Evolutionary conservation across 1,140 invertebrate genomes (phyloP), one percentile per base, ranked within the genome.

Genomic region (Danaus plexippus): DNA sequence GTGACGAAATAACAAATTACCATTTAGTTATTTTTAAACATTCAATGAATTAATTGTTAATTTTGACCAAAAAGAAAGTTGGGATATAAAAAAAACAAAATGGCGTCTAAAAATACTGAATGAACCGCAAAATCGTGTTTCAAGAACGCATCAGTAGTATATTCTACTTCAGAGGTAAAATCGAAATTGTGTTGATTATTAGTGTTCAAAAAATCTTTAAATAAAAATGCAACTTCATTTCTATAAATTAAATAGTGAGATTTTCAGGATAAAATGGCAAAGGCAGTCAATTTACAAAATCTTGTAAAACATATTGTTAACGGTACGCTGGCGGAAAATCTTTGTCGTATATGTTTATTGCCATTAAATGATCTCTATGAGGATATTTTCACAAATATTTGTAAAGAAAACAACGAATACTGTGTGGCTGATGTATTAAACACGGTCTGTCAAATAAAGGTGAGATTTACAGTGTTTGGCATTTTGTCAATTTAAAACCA

Each of bases 241-340:
- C 11, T 41, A 1, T 46, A 32, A 32, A 32, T 52, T 43, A 15
- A 47, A 43, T 45, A 49, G 49, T 32, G 9, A 41, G n/a, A 50
- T 57, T 61, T 61, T 49, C 46, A 61, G 59, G 18, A 47, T 18
- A 61, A 61, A 49, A 83, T 84, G 79, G 63, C 67, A 18, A 59
- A 64, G 11, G 22, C 51, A 15, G 42, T 77, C 48, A 69, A 79
- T 58, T 46, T 75, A 47, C 78, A 75, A 55, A 51, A 67, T 53
- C 61, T 86, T 22, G 51, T 86, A 13, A 78, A 79, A 64, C 73
- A 79, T 48, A 56, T 86, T 18, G 67, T 69, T 49, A 78, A 86
- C 61, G 80, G 80, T 12, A 77, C 70, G 50, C 60, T 84, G 15
- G 66, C 57, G 11, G 64, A 78, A 32, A 75, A 78, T 42, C 66